A percentile compares a stretch with the other conserved stretches of the same genome.
These are phyloP conservation scores for Matsumurasca onukii DNA, from an alignment of 1,140 invertebrate genomes.

Conservation along the genomic window DNA sequence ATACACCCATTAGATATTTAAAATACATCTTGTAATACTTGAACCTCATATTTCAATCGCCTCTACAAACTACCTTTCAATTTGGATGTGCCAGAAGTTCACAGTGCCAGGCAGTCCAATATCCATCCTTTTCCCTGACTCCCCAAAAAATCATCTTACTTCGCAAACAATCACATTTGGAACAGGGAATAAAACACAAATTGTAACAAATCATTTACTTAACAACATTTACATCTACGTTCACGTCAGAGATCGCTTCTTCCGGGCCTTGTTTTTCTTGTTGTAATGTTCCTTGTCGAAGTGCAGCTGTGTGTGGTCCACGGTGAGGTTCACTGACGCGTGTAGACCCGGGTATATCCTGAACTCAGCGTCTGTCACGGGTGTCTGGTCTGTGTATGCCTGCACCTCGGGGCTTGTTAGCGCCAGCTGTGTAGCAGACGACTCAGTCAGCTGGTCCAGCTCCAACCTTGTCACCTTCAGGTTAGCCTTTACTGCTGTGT, in stretches of 20 bases:
- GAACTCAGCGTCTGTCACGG: neutral
- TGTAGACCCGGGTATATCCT: neutral
- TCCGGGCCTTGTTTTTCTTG: neutral
- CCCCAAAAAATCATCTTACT: no score
- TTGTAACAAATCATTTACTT: neutral
- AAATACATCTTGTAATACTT: no score
- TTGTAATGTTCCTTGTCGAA: neutral
- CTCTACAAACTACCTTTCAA: no score
- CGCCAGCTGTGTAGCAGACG: slow-evolving; percentile 33
- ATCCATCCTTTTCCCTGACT: no score
- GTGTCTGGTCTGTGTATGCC: slow-evolving; percentile 24
- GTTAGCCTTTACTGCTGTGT: slow-evolving; percentile 30
- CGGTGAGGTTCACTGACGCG: neutral
- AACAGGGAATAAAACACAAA: no score
- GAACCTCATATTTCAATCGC: no score
- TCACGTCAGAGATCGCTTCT: neutral
- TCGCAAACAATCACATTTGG: no score
- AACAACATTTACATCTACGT: neutral
- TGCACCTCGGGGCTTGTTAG: slow-evolving; percentile 27
- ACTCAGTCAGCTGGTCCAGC: slow-evolving; percentile 30
- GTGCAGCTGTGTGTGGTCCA: neutral
- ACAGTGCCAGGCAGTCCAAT: no score
- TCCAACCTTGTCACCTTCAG: slow-evolving; percentile 27
- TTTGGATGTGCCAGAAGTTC: no score
- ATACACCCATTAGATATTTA: no score